Percentiles rank a stretch among this genome's conserved stretches.
Evolutionary conservation across 2,113 vertebrate genomes (phyloP).

Genomic region (Ifrita kowaldi): DNA sequence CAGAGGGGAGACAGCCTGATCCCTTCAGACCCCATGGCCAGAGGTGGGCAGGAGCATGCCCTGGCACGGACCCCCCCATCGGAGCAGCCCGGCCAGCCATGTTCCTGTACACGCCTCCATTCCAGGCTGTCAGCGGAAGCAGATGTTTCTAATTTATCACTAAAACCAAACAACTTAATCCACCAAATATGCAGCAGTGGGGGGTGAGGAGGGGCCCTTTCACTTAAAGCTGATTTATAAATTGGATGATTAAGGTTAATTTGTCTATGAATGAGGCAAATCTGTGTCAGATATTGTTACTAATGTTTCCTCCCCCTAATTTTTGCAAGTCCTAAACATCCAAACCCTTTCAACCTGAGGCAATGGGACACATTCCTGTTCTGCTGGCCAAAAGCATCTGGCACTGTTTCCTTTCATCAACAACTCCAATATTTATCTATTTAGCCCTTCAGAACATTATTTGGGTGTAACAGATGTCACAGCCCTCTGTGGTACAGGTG

Average conservation of each 20-base stretch:
- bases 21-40: rapidly evolving
- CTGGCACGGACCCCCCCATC: rapidly evolving
- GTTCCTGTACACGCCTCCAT: neutral
- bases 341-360: neutral
- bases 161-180: constrained; percentile 62
- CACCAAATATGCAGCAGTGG: constrained; percentile 50
- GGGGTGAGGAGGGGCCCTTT: neutral
- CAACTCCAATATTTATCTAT: neutral
- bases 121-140: constrained; percentile 11
- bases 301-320: neutral
- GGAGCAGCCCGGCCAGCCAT: rapidly evolving
- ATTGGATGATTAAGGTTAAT: constrained; percentile 46
- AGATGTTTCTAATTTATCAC: constrained; percentile 35
- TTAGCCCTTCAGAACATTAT: neutral
- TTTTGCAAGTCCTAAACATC: neutral
- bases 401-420: neutral
- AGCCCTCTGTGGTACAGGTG: neutral
- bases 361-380: neutral
- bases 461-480: neutral
- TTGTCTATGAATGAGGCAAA: neutral
- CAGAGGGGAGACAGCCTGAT: neutral
- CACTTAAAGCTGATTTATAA: constrained; percentile 36
- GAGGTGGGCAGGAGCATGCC: neutral
- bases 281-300: neutral
- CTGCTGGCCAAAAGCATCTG: neutral